These are phyloP conservation scores for Eulacestoma nigropectus DNA, from an alignment of 2,113 vertebrate species.

Conservation along the genomic window DNA sequence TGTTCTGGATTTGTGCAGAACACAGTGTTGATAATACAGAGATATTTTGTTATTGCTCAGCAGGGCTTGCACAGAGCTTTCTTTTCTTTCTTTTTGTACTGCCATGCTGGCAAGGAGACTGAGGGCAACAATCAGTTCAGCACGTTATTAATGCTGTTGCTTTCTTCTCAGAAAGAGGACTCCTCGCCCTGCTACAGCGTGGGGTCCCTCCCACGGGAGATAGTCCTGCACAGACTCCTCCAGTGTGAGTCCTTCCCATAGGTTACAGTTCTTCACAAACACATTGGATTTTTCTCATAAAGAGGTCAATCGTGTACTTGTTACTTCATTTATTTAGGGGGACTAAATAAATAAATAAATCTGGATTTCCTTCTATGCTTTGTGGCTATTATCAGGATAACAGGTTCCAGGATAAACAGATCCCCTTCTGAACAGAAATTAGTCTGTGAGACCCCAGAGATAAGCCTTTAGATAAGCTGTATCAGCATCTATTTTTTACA, in stretches of 20 bases:
- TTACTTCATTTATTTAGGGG: background rate
- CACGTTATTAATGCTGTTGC: background rate
- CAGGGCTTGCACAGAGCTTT: background rate
- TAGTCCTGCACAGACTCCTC: background rate
- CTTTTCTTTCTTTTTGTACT: background rate
- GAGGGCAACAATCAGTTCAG: background rate
- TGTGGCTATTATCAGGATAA: background rate
- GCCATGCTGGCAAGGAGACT: background rate
- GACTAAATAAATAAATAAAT: background rate
- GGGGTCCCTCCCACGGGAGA: accelerated
- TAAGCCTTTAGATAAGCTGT: background rate
- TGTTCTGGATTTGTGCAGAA: background rate
- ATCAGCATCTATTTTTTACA: background rate
- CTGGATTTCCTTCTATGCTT: background rate
- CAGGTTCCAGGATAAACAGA: background rate
- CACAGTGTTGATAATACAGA: background rate
- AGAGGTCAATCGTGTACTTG: background rate
- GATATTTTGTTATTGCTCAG: background rate
- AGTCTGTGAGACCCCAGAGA: background rate
- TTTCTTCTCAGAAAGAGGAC: background rate
- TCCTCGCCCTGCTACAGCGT: background rate
- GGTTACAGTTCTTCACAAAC: background rate
- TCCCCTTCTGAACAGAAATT: background rate
- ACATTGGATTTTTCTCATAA: background rate
- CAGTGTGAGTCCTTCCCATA: background rate